Conservation (phyloP, 1,140 invertebrate species). For the Ceratina australensis region DNA sequence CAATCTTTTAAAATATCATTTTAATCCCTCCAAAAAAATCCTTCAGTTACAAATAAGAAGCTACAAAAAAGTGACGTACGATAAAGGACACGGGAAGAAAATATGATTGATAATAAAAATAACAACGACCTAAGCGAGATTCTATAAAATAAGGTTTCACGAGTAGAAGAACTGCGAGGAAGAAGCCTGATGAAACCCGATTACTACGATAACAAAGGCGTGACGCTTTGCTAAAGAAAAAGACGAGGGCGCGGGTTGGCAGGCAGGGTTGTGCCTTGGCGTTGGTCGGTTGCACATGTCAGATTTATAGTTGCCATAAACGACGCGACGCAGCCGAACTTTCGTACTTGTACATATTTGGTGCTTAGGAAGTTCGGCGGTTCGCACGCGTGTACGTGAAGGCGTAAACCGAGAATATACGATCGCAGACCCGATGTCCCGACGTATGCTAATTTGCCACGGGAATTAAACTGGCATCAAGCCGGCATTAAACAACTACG, state of each 20-base stretch:
- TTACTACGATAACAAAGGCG: neutral
- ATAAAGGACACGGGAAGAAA: too few species aligned
- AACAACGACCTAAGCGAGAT: too few species aligned
- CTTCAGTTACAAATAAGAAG: too few species aligned
- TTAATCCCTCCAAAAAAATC: too few species aligned
- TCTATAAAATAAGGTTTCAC: too few species aligned
- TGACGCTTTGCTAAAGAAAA: too few species aligned
- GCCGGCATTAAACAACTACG: neutral
- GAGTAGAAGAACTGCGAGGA: too few species aligned
- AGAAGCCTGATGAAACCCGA: too few species aligned
- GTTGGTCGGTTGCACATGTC: conserved; percentile 18
- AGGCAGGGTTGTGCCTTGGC: too few species aligned
- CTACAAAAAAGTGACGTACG: too few species aligned
- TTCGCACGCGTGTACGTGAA: conserved; percentile 8
- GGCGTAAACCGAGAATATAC: conserved; percentile 34
- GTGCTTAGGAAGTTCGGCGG: neutral
- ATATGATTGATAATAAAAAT: too few species aligned
- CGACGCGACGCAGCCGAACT: conserved; percentile 5
- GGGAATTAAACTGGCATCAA: conserved; percentile 17
- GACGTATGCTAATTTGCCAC: conserved; percentile 34
- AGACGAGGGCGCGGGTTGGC: neutral
- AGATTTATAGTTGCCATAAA: conserved; percentile 42
- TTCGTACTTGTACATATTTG: conserved; percentile 6
- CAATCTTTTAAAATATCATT: neutral
- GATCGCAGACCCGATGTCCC: conserved; percentile 10